Evolutionary conservation across 2,113 vertebrate species (phyloP).

Genomic region (Solea solea): DNA sequence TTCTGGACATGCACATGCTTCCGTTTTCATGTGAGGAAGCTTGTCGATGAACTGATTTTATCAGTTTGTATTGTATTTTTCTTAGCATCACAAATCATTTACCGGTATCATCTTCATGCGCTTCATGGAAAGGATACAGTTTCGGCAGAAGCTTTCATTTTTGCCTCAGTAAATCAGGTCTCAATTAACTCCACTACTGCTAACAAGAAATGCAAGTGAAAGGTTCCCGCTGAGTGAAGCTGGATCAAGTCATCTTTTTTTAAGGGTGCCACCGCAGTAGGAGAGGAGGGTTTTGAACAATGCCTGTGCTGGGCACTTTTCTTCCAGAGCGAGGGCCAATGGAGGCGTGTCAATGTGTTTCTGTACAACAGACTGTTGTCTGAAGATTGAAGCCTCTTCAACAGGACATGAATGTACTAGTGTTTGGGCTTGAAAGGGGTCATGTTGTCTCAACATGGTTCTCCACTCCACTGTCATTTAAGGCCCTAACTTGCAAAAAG

Average conservation of each 20-base stretch:
- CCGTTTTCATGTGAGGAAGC: slow-evolving; percentile 50
- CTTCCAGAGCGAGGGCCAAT: slow-evolving; percentile 55
- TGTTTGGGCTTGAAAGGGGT: slow-evolving; percentile 59
- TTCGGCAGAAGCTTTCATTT: slow-evolving; percentile 56
- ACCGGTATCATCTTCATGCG: slow-evolving; percentile 51
- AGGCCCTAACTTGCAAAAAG: slow-evolving; percentile 57
- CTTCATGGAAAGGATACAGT: slow-evolving; percentile 50
- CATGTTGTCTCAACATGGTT: slow-evolving; percentile 40
- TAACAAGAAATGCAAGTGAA: slow-evolving; percentile 39
- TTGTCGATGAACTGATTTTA: slow-evolving; percentile 52
- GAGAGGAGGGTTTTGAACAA: slow-evolving; percentile 48
- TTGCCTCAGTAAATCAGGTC: slow-evolving; percentile 59
- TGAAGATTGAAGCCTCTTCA: slow-evolving; percentile 60
- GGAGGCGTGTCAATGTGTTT: slow-evolving; percentile 36
- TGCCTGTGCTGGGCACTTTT: slow-evolving; percentile 51
- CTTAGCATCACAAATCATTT: slow-evolving; percentile 46
- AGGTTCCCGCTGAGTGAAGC: slow-evolving; percentile 48
- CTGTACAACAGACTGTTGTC: slow-evolving; percentile 55
- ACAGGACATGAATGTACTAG: slow-evolving; percentile 76
- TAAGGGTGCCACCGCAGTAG: slow-evolving; percentile 46
- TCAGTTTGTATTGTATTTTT: slow-evolving; percentile 32
- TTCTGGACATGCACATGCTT: slow-evolving; percentile 59
- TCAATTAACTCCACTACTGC: slow-evolving; percentile 41
- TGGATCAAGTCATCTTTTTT: slow-evolving; percentile 49
- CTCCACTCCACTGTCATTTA: slow-evolving; percentile 42